Base-by-base conservation (phyloP, 2,113 vertebrate species). In the Otocyon megalotis region DNA sequence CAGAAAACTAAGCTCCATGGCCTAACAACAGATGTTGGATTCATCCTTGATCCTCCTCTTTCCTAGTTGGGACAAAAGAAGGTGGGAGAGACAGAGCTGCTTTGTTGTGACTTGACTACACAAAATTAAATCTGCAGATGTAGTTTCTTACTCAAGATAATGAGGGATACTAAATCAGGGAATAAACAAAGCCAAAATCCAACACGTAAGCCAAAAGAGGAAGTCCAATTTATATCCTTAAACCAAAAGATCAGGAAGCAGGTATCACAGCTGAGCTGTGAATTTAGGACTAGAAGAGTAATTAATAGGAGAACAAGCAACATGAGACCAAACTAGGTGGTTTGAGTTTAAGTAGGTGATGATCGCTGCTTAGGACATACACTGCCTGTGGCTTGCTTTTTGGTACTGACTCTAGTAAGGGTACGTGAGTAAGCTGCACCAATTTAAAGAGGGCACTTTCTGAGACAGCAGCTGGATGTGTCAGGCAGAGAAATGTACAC, bases 111-210 rank as follows among this genome's bases (percentile, higher is more conserved):
- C 62, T 50, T 93, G 62, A 32, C 32, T 81, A 17, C 10, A 65
- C 19, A 92, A 65, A 93, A 89, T 54, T 79, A 86, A 89, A 95
- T 50, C 15, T 79, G 24, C 67, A 97, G 60, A 62, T 86, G 26
- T 53, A 83, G 16, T 60, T 86, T 92, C 67, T 85, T n/a, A 89
- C 37, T 67, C 71, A 86, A 69, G 26, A 82, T 16, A 32, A 60
- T 16, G 19, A 93, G 17, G n/a, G 26, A 88, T 9, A 71, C 35
- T 22, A 88, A 58, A 86, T 82, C n/a, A 72, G 35, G 53, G 35
- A 92, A 81, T 85, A 76, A 97, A 54, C 77, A 90, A 81, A 92
- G 63, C 74, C 69, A 74, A 88, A 88, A 63, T 67, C 65, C 58
- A 92, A 65, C 20, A 72, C 35, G 37, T 8, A 87, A 86, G 60